phyloP scores from a whole-genome alignment of 2,797 vertebrate genomes.

The Lateolabrax maculatus region DNA sequence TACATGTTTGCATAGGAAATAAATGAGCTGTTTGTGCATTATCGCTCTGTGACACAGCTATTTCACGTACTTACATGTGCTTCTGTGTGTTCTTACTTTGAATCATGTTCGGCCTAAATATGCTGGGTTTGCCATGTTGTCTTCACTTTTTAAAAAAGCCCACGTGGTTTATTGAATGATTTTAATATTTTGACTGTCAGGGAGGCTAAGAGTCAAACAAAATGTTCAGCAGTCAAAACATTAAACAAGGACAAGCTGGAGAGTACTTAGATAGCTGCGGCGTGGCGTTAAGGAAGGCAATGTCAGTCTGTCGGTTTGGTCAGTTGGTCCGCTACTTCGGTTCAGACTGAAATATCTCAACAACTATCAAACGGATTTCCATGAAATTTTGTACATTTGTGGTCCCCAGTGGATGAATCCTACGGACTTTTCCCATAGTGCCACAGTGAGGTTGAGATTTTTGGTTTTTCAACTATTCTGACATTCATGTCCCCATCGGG shows the following conservation, averaged over 20 bases:
- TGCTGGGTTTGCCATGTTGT: not conserved
- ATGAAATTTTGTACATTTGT: not conserved
- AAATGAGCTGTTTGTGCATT: constrained; percentile 41
- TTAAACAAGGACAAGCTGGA: constrained; percentile 5
- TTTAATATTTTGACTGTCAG: constrained; percentile 43
- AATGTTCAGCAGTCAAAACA: constrained; percentile 44
- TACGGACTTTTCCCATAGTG: not conserved
- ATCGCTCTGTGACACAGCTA: constrained; percentile 12
- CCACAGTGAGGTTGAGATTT: not conserved
- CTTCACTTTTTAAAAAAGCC: not conserved
- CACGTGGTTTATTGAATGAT: not conserved
- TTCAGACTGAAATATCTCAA: not conserved
- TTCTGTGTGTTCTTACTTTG: constrained; percentile 14
- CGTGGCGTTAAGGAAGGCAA: not conserved
- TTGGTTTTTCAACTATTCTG: not conserved
- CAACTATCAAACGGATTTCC: not conserved
- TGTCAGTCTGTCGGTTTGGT: not conserved
- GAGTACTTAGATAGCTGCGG: not conserved
- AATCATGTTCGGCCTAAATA: not conserved
- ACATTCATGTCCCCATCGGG: not conserved
- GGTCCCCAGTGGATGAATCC: not conserved
- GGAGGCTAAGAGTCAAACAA: constrained; percentile 6
- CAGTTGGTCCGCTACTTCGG: not conserved
- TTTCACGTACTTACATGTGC: constrained; percentile 12
- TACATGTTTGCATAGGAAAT: constrained; percentile 62